A percentile compares a stretch with the other conserved stretches of the same genome.
phyloP scores from a whole-genome alignment of 2,888 invertebrate genomes.

The Stegophylla sp. region DNA sequence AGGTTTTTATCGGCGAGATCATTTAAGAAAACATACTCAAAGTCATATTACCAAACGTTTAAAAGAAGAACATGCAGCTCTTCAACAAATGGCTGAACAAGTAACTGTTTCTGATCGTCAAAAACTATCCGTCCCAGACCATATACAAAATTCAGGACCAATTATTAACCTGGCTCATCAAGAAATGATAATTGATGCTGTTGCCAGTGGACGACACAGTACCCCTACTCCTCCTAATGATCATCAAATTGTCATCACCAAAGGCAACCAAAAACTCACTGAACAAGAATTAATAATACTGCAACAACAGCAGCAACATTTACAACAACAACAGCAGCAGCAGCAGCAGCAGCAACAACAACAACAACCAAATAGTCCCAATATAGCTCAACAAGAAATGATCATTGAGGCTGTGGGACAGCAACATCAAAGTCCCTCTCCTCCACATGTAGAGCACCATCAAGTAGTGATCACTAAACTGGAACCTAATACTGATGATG shows the following conservation, averaged over 20 bases:
- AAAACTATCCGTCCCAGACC: constrained; percentile 29
- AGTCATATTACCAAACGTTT: constrained; percentile 78
- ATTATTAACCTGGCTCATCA: constrained; percentile 50
- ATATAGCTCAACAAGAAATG: constrained; percentile 62
- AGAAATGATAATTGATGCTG: constrained; percentile 57
- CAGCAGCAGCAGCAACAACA: constrained; percentile 62
- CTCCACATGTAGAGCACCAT: constrained; percentile 48
- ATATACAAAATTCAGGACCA: constrained; percentile 44
- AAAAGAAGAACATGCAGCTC: constrained; percentile 69
- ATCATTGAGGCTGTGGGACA: constrained; percentile 55
- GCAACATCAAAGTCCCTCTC: constrained; percentile 51
- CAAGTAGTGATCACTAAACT: constrained; percentile 52
- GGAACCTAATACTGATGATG: constrained; percentile 37
- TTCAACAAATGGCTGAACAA: constrained; percentile 56
- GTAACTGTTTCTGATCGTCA: constrained; percentile 36
- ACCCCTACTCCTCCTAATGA: constrained; percentile 47
- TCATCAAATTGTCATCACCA: constrained; percentile 52
- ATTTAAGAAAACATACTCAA: constrained; percentile 80
- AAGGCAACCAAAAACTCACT: constrained; percentile 47
- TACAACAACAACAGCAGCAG: constrained; percentile 63
- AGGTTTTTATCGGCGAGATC: constrained; percentile 85
- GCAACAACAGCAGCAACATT: constrained; percentile 63
- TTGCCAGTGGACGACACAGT: constrained; percentile 44
- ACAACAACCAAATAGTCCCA: constrained; percentile 60
- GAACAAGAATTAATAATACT: constrained; percentile 55